These are phyloP conservation scores for Varanus salvator DNA, from an alignment of 2,113 vertebrate genomes.

Conservation along the genomic window DNA sequence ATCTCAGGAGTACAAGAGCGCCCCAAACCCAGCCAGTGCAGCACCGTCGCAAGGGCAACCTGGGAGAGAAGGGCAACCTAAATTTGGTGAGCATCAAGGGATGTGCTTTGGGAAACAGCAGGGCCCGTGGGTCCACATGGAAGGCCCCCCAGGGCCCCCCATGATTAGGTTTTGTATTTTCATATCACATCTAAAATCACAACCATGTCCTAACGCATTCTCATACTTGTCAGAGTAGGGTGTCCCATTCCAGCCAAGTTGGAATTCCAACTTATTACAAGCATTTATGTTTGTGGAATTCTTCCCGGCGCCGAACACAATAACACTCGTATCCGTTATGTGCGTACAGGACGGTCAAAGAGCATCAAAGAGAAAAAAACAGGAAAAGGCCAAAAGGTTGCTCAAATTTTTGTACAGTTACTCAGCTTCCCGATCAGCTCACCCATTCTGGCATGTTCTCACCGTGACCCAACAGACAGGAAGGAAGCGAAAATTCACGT, in stretches of 20 bases:
- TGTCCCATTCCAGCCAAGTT: background rate
- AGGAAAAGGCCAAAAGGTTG: background rate
- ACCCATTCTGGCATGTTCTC: background rate
- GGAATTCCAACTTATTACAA: background rate
- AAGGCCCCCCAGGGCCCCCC: too few relatives aligned
- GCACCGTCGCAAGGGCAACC: too few relatives aligned
- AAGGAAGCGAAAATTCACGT: background rate
- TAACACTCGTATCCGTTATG: background rate
- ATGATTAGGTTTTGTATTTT: too few relatives aligned
- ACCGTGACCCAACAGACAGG: too few relatives aligned
- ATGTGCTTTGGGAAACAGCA: too few relatives aligned
- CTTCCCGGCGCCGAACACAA: background rate
- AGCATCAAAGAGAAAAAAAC: background rate
- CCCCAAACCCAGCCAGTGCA: too few relatives aligned
- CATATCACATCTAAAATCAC: background rate
- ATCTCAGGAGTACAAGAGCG: too few relatives aligned
- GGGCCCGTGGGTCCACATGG: too few relatives aligned
- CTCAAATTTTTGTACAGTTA: background rate
- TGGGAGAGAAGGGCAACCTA: too few relatives aligned
- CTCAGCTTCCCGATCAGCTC: constrained; percentile 5
- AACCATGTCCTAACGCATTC: background rate
- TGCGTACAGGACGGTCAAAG: background rate
- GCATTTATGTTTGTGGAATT: background rate
- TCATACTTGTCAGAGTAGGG: background rate
- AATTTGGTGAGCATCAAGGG: too few relatives aligned